Conservation (phyloP, 35 echinoderm and acorn worm genomes). For the Anneissia japonica region DNA sequence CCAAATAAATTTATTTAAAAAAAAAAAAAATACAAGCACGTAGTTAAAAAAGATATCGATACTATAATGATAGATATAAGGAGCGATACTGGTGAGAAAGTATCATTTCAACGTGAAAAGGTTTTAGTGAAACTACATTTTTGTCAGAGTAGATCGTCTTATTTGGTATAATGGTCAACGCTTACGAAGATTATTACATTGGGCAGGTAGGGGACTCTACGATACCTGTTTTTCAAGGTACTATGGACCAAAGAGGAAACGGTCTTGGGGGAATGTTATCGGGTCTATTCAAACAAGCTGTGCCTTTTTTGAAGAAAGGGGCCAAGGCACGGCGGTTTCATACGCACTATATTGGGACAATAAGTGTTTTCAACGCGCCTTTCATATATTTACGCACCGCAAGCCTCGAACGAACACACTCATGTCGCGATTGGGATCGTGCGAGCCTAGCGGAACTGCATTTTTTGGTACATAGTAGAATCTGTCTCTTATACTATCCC, state of each 20-base stretch:
- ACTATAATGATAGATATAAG: slow-evolving; percentile 57
- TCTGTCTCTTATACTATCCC: too few species aligned
- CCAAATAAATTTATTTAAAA: too few species aligned
- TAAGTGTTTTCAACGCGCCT: too few species aligned
- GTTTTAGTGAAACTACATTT: slow-evolving; percentile 46
- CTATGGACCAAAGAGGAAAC: slow-evolving; percentile 28
- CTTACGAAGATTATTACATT: slow-evolving; percentile 32
- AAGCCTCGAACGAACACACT: too few species aligned
- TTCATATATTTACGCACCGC: too few species aligned
- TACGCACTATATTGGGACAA: too few species aligned
- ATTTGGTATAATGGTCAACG: slow-evolving; percentile 16
- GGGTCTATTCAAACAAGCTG: slow-evolving; percentile 46
- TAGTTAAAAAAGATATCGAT: slow-evolving; percentile 55
- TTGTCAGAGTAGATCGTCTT: slow-evolving; percentile 30
- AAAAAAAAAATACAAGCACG: too few species aligned
- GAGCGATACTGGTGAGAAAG: slow-evolving; percentile 32
- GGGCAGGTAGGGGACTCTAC: background rate
- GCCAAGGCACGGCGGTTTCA: slow-evolving; percentile 22
- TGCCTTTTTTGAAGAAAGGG: slow-evolving; percentile 49
- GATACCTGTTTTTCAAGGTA: slow-evolving; percentile 11
- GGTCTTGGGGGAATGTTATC: slow-evolving; percentile 37
- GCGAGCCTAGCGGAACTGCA: too few species aligned
- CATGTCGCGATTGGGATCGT: too few species aligned
- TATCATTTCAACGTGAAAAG: slow-evolving; percentile 49
- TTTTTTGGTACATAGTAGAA: too few species aligned